Base-by-base conservation (phyloP, 2,888 invertebrate genomes). In the Nematopogon swammerdamellus region DNA sequence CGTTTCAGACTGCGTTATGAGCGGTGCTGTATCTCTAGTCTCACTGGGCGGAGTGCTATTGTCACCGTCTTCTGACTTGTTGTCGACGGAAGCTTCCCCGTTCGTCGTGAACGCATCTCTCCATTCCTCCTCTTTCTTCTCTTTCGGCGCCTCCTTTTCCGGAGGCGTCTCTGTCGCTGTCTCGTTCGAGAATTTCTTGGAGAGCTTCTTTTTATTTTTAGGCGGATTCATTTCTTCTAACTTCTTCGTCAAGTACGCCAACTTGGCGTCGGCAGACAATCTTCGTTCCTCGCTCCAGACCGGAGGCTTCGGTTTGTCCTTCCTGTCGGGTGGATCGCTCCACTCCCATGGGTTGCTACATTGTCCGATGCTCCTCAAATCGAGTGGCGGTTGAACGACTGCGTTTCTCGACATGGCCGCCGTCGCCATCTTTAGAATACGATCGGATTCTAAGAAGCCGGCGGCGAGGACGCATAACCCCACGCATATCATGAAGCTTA, bases 371-470 rank as follows among this genome's bases (percentile, higher is more conserved):
- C 81, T 80, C 48, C 86, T 72, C 50, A 87, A 73, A 67, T 87
- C 86, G 50, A 84, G 70, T 1, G 84, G 81, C n/a, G 84, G 82
- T 58, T 85, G 82, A 2, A 83, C 66, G 0, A 80, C 72, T 11
- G 80, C 74, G 45, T 80, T 82, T 30, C 80, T 72, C 1, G 82
- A 76, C 56, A 83, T 72, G 25, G 70, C 71, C 2, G 66, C 64
- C 18, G 81, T 57, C 1, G 81, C 81, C 49, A 73, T 73, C 30
- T 80, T 81, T 52, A 88, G 71, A 46, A 89, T 85, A 46, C 87
- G 80, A 58, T 89, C 86, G 0, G 89, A 86, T 59, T 92, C 92
- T 44, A 90, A 76, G 56, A 87, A 82, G 0, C 67, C 0, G 93
- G 95, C 44, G 93, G 82, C 2, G 84, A 83, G 48, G 93, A 68